Evolutionary conservation across 2,113 vertebrate genomes (phyloP).

Genomic region (Monopterus albus): DNA sequence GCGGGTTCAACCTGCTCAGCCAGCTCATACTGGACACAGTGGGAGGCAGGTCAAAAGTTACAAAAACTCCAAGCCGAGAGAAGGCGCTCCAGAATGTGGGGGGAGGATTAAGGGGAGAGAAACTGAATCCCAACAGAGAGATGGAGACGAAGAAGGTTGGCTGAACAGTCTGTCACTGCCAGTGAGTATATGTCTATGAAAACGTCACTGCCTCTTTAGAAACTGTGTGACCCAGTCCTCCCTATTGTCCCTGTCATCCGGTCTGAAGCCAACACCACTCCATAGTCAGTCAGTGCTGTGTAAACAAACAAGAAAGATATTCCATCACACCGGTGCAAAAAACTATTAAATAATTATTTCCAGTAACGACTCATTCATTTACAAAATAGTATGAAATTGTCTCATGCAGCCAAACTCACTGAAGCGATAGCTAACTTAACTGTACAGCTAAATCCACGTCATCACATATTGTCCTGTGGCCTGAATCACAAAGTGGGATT

Average conservation of each 20-base stretch:
- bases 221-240: constrained; percentile 62
- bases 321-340: neutral
- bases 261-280: constrained; percentile 83
- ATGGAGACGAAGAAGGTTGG: constrained; percentile 21
- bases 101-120: neutral
- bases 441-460: neutral
- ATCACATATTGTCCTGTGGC: neutral
- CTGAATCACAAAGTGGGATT: no score
- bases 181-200: constrained; percentile 27
- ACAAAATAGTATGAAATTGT: neutral
- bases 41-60: constrained; percentile 13
- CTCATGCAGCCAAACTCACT: neutral
- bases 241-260: constrained; percentile 80
- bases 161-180: constrained; percentile 40
- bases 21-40: constrained; percentile 90
- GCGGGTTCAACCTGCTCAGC: constrained; percentile 92
- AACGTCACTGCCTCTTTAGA: constrained; percentile 34
- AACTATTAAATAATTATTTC: neutral
- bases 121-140: constrained; percentile 21
- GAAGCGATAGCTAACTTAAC: no score
- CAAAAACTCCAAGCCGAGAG: neutral
- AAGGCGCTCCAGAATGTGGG: neutral
- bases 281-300: constrained; percentile 74
- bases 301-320: constrained; percentile 9
- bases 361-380: neutral